A percentile compares a stretch with the other conserved stretches of the same genome.
Evolutionary conservation across 2,797 vertebrate genomes (phyloP).

Genomic region (Notolepis coatsorum): DNA sequence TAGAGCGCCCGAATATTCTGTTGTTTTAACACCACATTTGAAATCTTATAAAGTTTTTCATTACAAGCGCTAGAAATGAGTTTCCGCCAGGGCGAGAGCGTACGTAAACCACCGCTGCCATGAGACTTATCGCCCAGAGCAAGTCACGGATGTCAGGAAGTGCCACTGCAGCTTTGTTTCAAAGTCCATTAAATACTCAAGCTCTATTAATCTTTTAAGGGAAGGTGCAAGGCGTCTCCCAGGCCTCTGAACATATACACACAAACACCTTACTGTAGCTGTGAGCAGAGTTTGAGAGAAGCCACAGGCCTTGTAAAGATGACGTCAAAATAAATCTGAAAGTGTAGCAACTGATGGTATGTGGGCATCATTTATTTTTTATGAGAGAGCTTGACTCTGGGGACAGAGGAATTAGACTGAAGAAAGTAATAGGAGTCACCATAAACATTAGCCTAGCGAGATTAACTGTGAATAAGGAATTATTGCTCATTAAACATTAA

Average conservation of each 20-base stretch:
- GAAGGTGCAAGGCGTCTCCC: neutral
- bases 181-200: conserved; percentile 25
- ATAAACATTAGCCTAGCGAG: conserved; percentile 7
- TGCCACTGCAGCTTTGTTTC: conserved; percentile 16
- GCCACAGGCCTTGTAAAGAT: neutral
- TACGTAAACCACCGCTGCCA: conserved; percentile 6
- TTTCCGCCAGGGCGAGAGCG: conserved; percentile 1
- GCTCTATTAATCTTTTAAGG: conserved; percentile 14
- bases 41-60: no score
- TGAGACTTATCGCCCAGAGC: neutral
- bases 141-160: conserved; percentile 22
- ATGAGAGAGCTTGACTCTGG: neutral
- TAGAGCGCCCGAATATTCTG: no score
- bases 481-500: conserved; percentile 24
- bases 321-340: conserved; percentile 1
- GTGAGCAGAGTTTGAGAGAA: neutral
- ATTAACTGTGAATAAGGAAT: conserved; percentile 32
- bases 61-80: neutral
- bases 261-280: conserved; percentile 5
- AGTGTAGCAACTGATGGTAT: neutral
- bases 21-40: no score
- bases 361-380: neutral
- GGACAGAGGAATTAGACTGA: neutral
- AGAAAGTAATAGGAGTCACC: conserved; percentile 6
- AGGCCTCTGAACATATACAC: neutral